phyloP scores from a whole-genome alignment of 1,140 invertebrate species.

The Pogonus chalceus region DNA sequence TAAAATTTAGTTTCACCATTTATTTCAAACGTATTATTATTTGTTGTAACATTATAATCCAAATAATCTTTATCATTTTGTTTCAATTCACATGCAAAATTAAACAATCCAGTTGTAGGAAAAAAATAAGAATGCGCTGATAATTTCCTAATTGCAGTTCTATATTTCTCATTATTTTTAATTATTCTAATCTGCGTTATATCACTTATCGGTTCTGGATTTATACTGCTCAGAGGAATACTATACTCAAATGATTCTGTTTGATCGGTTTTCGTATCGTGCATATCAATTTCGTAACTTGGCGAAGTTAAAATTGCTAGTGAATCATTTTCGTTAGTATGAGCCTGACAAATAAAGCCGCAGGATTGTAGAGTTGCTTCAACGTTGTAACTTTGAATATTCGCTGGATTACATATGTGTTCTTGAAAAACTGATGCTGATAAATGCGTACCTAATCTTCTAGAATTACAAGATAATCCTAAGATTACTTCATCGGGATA shows the following conservation, averaged over 20 bases:
- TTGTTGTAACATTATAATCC: background rate
- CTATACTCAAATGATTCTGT: slow-evolving; percentile 36
- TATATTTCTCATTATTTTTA: slow-evolving; percentile 46
- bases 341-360: slow-evolving; percentile 48
- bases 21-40: background rate
- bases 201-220: slow-evolving; percentile 33
- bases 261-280: slow-evolving; percentile 34
- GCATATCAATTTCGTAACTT: slow-evolving; percentile 43
- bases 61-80: background rate
- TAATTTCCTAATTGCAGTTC: slow-evolving; percentile 44
- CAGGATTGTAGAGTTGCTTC: slow-evolving; percentile 41
- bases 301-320: slow-evolving; percentile 39
- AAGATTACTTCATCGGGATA: slow-evolving; percentile 52
- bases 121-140: slow-evolving; percentile 48
- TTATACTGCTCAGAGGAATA: slow-evolving; percentile 28
- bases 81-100: slow-evolving; percentile 24
- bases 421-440: slow-evolving; percentile 40
- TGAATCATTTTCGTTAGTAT: slow-evolving; percentile 36
- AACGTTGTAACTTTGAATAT: slow-evolving; percentile 35
- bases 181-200: slow-evolving; percentile 43
- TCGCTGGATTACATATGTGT: slow-evolving; percentile 41
- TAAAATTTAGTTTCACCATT: background rate
- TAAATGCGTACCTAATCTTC: slow-evolving; percentile 24
- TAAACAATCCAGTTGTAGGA: slow-evolving; percentile 38
- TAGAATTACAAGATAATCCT: slow-evolving; percentile 39